These are phyloP conservation scores for Caenorhabditis sp. DNA, from an alignment of 2,888 invertebrate genomes.

Conservation along the genomic window DNA sequence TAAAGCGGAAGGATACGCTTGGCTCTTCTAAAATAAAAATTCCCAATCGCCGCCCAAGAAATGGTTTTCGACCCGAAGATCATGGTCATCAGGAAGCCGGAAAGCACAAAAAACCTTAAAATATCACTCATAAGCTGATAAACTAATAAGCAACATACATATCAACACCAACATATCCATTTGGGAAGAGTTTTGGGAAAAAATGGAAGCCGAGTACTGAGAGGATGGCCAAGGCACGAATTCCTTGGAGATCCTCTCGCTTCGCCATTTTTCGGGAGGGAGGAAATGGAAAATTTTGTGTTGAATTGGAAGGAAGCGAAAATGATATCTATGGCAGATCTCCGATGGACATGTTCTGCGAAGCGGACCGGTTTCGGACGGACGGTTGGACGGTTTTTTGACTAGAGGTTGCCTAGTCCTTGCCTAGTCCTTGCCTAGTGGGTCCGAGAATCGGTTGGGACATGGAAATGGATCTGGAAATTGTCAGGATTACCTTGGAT, in stretches of 20 bases:
- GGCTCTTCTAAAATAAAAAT: constrained; percentile 51
- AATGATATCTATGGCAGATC: too few relatives aligned
- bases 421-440: background rate
- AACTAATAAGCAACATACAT: too few relatives aligned
- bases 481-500: background rate
- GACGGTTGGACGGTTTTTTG: too few relatives aligned
- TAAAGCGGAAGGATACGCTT: constrained; percentile 64
- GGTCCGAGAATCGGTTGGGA: background rate
- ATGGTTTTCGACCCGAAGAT: constrained; percentile 58
- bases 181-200: constrained; percentile 41
- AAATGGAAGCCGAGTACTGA: constrained; percentile 53
- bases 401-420: too few relatives aligned
- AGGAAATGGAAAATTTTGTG: too few relatives aligned
- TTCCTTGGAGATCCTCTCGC: constrained; percentile 43
- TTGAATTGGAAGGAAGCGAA: too few relatives aligned
- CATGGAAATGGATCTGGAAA: constrained; percentile 7
- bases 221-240: constrained; percentile 52
- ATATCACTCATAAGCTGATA: background rate
- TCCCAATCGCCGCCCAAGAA: background rate
- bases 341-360: too few relatives aligned
- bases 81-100: constrained; percentile 67
- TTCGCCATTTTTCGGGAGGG: background rate
- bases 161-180: constrained; percentile 62
- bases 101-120: constrained; percentile 66
- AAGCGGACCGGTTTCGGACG: too few relatives aligned